Evolutionary conservation across 2,888 invertebrate species (phyloP), one percentile per base, ranked within the genome.

Genomic region (Hirtodrosophila histrioides): DNA sequence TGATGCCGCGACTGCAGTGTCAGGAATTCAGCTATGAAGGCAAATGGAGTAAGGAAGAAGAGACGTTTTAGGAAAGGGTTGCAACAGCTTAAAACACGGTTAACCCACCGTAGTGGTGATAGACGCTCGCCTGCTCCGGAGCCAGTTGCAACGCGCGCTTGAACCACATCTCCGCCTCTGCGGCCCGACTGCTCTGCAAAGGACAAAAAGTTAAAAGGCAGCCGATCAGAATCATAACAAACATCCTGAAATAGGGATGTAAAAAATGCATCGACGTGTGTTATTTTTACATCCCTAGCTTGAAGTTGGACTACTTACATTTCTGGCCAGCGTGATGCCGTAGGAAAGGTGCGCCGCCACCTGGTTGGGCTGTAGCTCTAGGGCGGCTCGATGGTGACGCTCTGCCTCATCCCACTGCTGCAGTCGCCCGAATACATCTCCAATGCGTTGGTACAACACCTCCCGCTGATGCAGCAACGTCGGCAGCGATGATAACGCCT

Each of bases 151-250:
- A 93, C 10, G 98, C 98, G 90, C 96, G 95, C 88, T 95, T 94
- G 91, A 97, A 97, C 97, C 97, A 97, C 89, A 95, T 93, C 92
- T 97, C 97, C 1, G 98, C 97, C 92, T 97, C 97, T 60, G 94
- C 93, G 63, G 94, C 93, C 88, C 97, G 94, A 89, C 96, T 96
- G 90, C 95, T 94, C 95, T 96, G 93, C 66, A 64, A 3, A 37
- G 44, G 36, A 41, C 64, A 54, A 7, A 0, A 7, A 35, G 31
- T 3, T 60, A 7, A 29, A 5, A 6, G 27, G 44, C 9, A 45
- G 31, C 2, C 10, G 48, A 31, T 31, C 9, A 17, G 17, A 17
- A 17, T 17, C 1, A 17, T 17, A 17, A 17, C 17, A 17, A 17
- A 17, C 17, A 17, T 17, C 17, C 17, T 1, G 1, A 17, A 17